phyloP scores from a whole-genome alignment of 2,888 invertebrate genomes.

The Cephus runcator region DNA sequence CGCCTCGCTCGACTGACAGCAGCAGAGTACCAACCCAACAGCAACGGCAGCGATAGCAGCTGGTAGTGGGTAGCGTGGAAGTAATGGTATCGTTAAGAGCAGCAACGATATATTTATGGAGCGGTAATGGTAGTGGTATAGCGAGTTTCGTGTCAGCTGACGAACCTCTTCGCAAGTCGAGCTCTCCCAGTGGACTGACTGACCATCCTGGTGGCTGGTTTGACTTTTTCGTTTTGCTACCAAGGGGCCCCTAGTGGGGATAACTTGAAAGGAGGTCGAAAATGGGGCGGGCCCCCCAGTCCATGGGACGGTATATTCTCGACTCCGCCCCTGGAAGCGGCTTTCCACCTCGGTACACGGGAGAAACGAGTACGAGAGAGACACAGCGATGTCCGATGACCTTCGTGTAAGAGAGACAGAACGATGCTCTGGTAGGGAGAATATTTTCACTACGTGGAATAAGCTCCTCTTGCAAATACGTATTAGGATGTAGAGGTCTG shows the following conservation, averaged over 20 bases:
- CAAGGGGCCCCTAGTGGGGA: slow-evolving; percentile 22
- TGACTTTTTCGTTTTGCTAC: slow-evolving; percentile 54
- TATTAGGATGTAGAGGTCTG: slow-evolving; percentile 17
- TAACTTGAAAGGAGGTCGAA: slow-evolving; percentile 14
- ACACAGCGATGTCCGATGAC: neutral
- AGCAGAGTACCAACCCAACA: neutral
- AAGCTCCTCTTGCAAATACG: slow-evolving; percentile 42
- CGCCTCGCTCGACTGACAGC: neutral
- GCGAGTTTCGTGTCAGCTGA: neutral
- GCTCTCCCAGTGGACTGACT: slow-evolving; percentile 62
- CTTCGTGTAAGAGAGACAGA: neutral
- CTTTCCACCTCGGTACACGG: neutral
- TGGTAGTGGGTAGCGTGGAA: neutral
- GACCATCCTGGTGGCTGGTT: slow-evolving; percentile 43
- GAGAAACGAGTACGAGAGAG: neutral
- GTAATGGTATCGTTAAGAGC: neutral
- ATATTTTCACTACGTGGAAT: slow-evolving; percentile 43
- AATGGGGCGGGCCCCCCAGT: slow-evolving; percentile 28
- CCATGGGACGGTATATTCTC: slow-evolving; percentile 23
- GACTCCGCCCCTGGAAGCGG: slow-evolving; percentile 25
- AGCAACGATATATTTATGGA: neutral
- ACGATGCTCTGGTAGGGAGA: slow-evolving; percentile 15
- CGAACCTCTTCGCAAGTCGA: slow-evolving; percentile 50
- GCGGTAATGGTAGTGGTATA: neutral
- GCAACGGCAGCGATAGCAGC: neutral